A percentile compares a stretch with the other conserved stretches of the same genome.
phyloP scores from a whole-genome alignment of 2,113 vertebrate species.

The Turnix velox region DNA sequence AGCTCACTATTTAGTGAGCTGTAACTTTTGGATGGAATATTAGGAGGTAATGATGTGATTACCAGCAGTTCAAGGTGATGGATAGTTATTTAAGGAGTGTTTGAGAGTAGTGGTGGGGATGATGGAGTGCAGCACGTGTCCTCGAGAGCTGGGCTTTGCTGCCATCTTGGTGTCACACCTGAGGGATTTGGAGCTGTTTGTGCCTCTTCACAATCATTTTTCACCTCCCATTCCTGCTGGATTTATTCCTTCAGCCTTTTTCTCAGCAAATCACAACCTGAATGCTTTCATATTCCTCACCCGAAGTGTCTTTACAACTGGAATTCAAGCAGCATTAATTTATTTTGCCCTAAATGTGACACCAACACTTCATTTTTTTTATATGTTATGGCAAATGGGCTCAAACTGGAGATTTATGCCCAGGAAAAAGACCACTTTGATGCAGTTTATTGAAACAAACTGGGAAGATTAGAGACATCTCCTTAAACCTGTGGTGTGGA shows the following conservation, averaged over 20 bases:
- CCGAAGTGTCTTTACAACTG: too few relatives aligned
- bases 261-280: background rate
- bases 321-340: background rate
- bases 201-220: background rate
- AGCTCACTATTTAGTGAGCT: background rate
- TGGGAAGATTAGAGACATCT: background rate
- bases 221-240: background rate
- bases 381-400: background rate
- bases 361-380: background rate
- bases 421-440: background rate
- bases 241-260: background rate
- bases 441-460: background rate
- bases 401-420: background rate
- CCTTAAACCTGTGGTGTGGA: background rate
- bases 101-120: background rate
- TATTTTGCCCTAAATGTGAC: background rate
- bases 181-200: background rate
- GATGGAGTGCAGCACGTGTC: background rate
- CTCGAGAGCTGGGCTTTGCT: background rate
- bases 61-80: background rate
- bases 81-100: too few relatives aligned
- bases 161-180: accelerated
- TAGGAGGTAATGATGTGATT: background rate
- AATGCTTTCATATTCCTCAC: accelerated
- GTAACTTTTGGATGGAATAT: background rate